Base-by-base conservation (phyloP, 2,888 invertebrate genomes). In the Cistogaster globosa region DNA sequence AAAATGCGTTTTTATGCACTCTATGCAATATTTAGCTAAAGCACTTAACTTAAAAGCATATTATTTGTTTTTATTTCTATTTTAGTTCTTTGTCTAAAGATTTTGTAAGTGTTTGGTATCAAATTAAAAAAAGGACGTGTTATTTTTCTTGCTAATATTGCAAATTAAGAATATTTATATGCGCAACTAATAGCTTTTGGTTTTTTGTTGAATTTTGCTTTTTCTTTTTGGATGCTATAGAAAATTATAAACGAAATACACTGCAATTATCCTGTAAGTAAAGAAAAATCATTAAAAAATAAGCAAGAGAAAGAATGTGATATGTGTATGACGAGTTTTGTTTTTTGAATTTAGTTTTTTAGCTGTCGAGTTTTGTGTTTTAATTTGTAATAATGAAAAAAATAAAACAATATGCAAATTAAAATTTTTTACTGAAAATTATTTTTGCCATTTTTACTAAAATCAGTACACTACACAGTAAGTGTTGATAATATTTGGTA, bases 21-120 rank as follows among this genome's bases (percentile, higher is more conserved):
- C 55, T 51, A 36, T 57, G 32, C 36, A 48, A 5, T 74, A 60
- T 38, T 84, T 81, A 60, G 32, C 60, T 68, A 74, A 83, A 83
- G 77, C 86, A 86, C 81, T 86, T 81, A 53, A 77, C 68, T 81
- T 77, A 77, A 81, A 81, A 84, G 84, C 72, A 62, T 11, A 75
- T 84, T 77, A 77, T 38, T 60, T 16, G 14, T 45, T 55, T 65
- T 42, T 65, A 38, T 32, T 58, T 32, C 42, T 18, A 48, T 71
- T 63, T 69, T 32, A 32, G 6, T 8, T 32, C 8, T 32, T 58
- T 18, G 38, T 63, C n/a, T 45, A 58, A 71, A 71, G 71, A 69
- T 71, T 71, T 71, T 71, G 82, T 65, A 75, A 72, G 48, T 72
- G 72, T 69, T 78, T 18, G 32, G 38, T 81, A 63, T 62, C 7